Evolutionary conservation across 2,113 vertebrate species (phyloP).

Genomic region (Sterna hirundo): DNA sequence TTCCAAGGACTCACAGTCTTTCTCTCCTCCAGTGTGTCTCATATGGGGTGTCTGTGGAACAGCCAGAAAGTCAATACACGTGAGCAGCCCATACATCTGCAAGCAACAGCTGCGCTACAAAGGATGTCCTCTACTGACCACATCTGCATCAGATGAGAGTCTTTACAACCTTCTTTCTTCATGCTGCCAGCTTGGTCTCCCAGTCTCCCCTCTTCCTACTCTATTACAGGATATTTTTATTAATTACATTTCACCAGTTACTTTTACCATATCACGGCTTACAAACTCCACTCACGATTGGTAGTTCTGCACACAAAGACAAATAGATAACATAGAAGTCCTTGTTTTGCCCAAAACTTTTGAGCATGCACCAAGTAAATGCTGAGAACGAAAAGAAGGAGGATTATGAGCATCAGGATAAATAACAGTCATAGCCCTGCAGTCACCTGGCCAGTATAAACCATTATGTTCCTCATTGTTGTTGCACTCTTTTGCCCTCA

Average conservation of each 20-base stretch:
- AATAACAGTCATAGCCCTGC: background rate
- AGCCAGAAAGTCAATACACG: background rate
- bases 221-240: background rate
- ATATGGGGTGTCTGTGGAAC: background rate
- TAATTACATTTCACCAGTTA: background rate
- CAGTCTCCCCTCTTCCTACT: background rate
- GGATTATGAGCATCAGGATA: background rate
- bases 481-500: background rate
- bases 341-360: background rate
- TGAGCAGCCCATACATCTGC: background rate
- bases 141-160: background rate
- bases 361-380: rapidly evolving
- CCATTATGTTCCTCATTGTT: background rate
- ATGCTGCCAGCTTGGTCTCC: background rate
- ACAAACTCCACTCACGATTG: background rate
- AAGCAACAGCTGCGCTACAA: background rate
- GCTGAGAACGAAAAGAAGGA: background rate
- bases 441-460: background rate
- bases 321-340: background rate
- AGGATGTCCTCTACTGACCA: background rate
- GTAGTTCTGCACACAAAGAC: background rate
- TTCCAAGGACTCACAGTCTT: background rate
- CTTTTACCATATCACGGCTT: background rate
- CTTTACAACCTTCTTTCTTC: background rate
- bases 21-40: background rate